Conservation (phyloP, 2,113 vertebrate genomes). For the Microcebus tavaratra region DNA sequence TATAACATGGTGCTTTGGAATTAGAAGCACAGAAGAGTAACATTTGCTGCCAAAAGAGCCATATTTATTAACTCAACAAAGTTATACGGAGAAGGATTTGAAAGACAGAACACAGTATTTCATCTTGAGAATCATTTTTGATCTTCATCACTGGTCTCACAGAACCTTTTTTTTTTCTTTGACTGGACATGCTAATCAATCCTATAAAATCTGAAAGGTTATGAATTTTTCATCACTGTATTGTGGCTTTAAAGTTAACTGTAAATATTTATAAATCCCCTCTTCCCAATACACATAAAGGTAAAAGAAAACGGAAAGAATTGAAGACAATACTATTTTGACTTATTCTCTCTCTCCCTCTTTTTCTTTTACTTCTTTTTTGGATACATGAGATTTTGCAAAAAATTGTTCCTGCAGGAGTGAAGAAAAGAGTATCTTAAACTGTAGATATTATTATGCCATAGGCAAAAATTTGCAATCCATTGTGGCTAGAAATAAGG, state of each 20-base stretch:
- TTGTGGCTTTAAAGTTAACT: constrained; percentile 49
- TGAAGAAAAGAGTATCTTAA: background rate
- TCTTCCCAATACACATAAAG: constrained; percentile 27
- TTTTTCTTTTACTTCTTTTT: background rate
- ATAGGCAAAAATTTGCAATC: background rate
- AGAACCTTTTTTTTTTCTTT: background rate
- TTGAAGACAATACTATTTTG: constrained; percentile 33
- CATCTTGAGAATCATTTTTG: constrained; percentile 66
- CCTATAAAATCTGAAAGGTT: constrained; percentile 54
- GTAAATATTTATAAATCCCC: constrained; percentile 70
- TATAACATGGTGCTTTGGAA: constrained; percentile 44
- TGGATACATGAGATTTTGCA: background rate
- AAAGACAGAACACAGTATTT: constrained; percentile 48
- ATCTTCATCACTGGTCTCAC: constrained; percentile 53
- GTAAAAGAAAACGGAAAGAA: constrained; percentile 54
- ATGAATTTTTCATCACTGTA: constrained; percentile 53
- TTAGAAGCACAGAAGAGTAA: constrained; percentile 56
- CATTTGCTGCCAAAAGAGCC: constrained; percentile 52
- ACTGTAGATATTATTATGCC: background rate
- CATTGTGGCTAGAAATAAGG: constrained; percentile 27
- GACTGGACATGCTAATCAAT: constrained; percentile 67
- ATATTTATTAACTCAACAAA: constrained; percentile 70
- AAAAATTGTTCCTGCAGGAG: background rate
- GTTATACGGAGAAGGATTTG: constrained; percentile 55
- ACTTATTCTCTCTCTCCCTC: background rate